Percentiles rank a stretch among this genome's conserved stretches.
phyloP scores from a whole-genome alignment of 2,888 invertebrate species.

The Ariolimax columbianus region DNA sequence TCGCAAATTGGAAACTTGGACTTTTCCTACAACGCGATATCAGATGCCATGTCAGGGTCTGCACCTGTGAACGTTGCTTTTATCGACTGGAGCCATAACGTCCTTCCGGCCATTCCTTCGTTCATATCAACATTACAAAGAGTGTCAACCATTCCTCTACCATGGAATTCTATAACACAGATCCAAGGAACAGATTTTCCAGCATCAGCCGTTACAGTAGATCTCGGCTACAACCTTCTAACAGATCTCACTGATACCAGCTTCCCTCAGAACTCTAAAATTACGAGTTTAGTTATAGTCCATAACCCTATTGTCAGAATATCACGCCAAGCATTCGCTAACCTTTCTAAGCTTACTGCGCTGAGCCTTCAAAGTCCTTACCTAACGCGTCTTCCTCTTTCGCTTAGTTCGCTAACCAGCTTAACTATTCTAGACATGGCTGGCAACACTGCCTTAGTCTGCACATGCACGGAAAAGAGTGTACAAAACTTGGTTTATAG shows the following conservation, averaged over 20 bases:
- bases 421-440: neutral
- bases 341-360: neutral
- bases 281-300: neutral
- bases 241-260: neutral
- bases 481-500: neutral
- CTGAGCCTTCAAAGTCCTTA: neutral
- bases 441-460: neutral
- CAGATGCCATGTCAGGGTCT: too few species aligned
- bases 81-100: too few species aligned
- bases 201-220: neutral
- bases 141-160: neutral
- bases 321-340: neutral
- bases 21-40: too few species aligned
- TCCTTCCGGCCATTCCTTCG: neutral
- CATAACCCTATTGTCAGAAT: neutral
- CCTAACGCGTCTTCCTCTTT: slow-evolving; percentile 2
- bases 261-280: neutral
- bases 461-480: slow-evolving; percentile 7
- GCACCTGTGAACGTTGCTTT: too few species aligned
- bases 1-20: too few species aligned
- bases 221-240: neutral
- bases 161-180: neutral
- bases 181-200: neutral
- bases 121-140: neutral
- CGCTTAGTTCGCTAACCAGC: neutral